phyloP scores from a whole-genome alignment of 2,797 vertebrate species.

The Salmo trutta region DNA sequence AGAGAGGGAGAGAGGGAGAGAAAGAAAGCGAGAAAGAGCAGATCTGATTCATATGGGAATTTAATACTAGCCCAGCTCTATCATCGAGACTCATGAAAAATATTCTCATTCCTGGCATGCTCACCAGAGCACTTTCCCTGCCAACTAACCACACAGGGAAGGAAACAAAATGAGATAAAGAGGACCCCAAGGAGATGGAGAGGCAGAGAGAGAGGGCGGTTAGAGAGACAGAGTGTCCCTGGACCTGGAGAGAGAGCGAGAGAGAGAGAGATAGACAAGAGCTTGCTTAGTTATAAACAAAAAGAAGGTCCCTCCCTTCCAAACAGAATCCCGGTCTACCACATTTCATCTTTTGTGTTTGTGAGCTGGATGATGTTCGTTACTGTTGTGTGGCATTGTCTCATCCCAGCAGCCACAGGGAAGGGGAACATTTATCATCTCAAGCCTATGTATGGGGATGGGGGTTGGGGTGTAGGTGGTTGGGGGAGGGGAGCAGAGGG shows the following conservation, averaged over 20 bases:
- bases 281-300: constrained; percentile 51
- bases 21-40: constrained; percentile 28
- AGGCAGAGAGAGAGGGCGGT: constrained; percentile 42
- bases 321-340: constrained; percentile 52
- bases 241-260: constrained; percentile 43
- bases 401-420: constrained; percentile 72
- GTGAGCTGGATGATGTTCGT: constrained; percentile 80
- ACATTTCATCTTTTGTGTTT: constrained; percentile 81
- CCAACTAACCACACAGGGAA: constrained; percentile 25
- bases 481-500: constrained; percentile 38
- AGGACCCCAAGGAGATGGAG: constrained; percentile 17
- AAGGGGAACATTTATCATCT: constrained; percentile 79
- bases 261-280: constrained; percentile 45
- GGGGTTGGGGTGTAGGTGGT: constrained; percentile 67
- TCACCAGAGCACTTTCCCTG: constrained; percentile 33
- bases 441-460: constrained; percentile 71
- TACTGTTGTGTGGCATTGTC: constrained; percentile 77
- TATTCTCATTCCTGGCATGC: constrained; percentile 2
- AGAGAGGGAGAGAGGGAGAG: constrained; percentile 38
- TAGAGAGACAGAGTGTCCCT: constrained; percentile 12
- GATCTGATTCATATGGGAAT: constrained; percentile 21
- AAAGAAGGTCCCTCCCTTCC: constrained; percentile 55
- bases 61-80: not conserved
- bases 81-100: not conserved
- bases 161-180: constrained; percentile 39